Conservation (phyloP, 1,140 invertebrate genomes). For the Drosophila pallidifrons region DNA sequence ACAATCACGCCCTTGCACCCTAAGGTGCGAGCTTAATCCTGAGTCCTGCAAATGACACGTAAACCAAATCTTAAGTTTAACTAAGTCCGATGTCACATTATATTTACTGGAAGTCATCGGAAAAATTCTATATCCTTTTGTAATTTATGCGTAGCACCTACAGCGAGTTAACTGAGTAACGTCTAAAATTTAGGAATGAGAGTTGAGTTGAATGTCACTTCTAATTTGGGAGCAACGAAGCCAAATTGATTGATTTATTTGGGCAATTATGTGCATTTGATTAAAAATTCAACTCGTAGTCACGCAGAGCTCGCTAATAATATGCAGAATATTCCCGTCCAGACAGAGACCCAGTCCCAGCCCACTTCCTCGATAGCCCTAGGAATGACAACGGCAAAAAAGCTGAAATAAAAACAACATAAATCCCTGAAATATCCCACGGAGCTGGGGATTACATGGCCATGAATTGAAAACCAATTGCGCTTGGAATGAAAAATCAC, state of each 20-base stretch:
- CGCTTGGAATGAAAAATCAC: slow-evolving; percentile 80
- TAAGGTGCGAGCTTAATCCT: not conserved
- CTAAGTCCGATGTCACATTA: slow-evolving; percentile 13
- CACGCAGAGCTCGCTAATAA: slow-evolving; percentile 75
- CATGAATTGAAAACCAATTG: slow-evolving; percentile 84
- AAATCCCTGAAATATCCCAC: slow-evolving; percentile 82
- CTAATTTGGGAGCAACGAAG: slow-evolving; percentile 68
- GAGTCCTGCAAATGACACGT: slow-evolving; percentile 63
- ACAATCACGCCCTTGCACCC: slow-evolving; percentile 7
- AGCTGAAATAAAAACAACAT: slow-evolving; percentile 65
- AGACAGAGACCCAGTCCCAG: slow-evolving; percentile 10
- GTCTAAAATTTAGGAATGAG: not conserved
- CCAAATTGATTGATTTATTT: slow-evolving; percentile 84
- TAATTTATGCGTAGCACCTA: slow-evolving; percentile 64
- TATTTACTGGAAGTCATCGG: slow-evolving; percentile 45
- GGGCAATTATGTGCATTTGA: slow-evolving; percentile 83
- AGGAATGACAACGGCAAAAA: slow-evolving; percentile 39
- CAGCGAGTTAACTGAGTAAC: not conserved
- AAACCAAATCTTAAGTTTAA: slow-evolving; percentile 68
- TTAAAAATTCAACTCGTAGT: slow-evolving; percentile 76
- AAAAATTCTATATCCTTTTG: slow-evolving; percentile 19
- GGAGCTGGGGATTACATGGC: slow-evolving; percentile 77
- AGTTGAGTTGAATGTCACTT: slow-evolving; percentile 58
- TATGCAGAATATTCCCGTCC: slow-evolving; percentile 52
- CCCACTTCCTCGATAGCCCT: slow-evolving; percentile 12